Evolutionary conservation across 2,888 invertebrate species (phyloP).

Genomic region (Ephialtes manifestator): DNA sequence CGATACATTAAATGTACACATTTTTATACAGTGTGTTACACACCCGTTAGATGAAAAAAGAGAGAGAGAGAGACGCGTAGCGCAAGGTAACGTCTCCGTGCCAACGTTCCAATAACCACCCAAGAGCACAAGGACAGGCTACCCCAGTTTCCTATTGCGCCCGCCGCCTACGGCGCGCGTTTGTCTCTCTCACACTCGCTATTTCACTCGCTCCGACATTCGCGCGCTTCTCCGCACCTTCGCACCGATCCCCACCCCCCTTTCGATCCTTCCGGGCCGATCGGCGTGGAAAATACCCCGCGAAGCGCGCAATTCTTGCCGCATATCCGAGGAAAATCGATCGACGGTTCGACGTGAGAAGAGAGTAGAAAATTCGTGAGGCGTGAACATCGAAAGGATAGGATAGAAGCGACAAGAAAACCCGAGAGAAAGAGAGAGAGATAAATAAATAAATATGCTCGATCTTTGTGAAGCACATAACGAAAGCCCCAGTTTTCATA

Average conservation of each 20-base stretch:
- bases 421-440: neutral
- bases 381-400: constrained; percentile 15
- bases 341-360: constrained; percentile 32
- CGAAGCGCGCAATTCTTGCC: constrained; percentile 6
- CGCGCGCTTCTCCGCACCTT: constrained; percentile 50
- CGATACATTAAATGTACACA: no score
- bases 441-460: constrained; percentile 21
- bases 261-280: constrained; percentile 81
- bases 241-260: constrained; percentile 38
- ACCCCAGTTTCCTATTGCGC: constrained; percentile 85
- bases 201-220: constrained; percentile 24
- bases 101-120: constrained; percentile 85
- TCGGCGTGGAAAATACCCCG: constrained; percentile 80
- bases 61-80: constrained; percentile 42
- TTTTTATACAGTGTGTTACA: neutral
- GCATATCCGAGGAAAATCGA: constrained; percentile 63
- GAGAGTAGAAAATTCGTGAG: constrained; percentile 54
- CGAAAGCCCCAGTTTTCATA: constrained; percentile 5
- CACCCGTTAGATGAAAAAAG: constrained; percentile 50
- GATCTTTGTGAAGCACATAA: neutral
- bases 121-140: constrained; percentile 84
- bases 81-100: constrained; percentile 79
- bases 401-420: neutral
- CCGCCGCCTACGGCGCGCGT: constrained; percentile 76
- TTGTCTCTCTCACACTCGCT: constrained; percentile 27